A percentile compares a stretch with the other conserved stretches of the same genome.
phyloP scores from a whole-genome alignment of 2,797 vertebrate species.

The Calcarius lapponicus region DNA sequence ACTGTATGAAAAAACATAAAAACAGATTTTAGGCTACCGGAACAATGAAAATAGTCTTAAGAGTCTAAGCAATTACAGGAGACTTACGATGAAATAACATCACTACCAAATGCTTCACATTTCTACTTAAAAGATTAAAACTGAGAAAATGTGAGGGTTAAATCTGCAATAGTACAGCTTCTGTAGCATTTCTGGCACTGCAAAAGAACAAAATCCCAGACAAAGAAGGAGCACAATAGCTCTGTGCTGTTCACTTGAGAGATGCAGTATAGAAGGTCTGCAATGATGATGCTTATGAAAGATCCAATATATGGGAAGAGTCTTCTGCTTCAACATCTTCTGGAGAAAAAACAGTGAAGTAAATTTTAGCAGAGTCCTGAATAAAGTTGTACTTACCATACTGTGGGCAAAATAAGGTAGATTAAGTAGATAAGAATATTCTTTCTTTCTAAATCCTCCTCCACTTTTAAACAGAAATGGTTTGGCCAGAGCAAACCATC shows the following conservation, averaged over 20 bases:
- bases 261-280: neutral
- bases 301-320: neutral
- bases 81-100: neutral
- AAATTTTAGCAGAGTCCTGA: neutral
- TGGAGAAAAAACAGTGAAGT: neutral
- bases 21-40: neutral
- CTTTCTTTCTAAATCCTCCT: neutral
- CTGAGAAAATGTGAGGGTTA: neutral
- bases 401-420: rapidly evolving
- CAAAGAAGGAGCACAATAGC: neutral
- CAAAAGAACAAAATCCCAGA: neutral
- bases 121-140: neutral
- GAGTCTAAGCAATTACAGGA: neutral
- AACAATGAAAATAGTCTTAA: neutral
- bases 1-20: neutral
- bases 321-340: neutral
- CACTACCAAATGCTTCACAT: neutral
- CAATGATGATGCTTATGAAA: rapidly evolving
- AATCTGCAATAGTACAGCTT: neutral
- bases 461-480: neutral
- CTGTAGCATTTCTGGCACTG: neutral
- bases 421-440: neutral
- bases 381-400: neutral
- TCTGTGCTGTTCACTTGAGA: neutral
- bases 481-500: neutral